phyloP scores from a whole-genome alignment of 2,113 vertebrate species.

The Orcinus orca region DNA sequence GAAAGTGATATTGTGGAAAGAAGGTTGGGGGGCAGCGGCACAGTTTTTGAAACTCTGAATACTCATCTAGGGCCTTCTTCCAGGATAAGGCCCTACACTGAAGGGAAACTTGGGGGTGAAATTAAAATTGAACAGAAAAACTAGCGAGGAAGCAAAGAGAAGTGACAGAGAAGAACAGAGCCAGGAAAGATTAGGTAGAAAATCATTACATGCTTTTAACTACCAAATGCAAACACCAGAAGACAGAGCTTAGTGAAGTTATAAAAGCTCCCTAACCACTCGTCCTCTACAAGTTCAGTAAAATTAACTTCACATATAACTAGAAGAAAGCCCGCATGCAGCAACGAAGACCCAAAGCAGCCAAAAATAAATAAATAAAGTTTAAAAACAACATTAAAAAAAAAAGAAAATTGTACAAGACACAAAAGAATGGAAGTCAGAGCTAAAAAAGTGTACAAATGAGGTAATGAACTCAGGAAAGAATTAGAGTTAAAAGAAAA shows the following conservation, averaged over 20 bases:
- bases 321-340: too few relatives aligned
- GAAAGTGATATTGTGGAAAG: neutral
- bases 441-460: neutral
- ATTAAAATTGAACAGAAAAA: neutral
- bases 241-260: neutral
- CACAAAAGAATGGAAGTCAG: neutral
- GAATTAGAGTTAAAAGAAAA: neutral
- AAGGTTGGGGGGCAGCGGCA: neutral
- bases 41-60: neutral
- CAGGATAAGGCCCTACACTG: neutral
- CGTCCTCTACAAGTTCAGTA: neutral
- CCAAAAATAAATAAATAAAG: too few relatives aligned
- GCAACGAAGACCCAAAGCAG: too few relatives aligned
- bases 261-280: neutral
- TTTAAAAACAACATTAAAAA: neutral
- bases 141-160: neutral
- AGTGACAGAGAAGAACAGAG: neutral
- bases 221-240: neutral
- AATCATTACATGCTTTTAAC: neutral
- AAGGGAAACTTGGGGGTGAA: neutral
- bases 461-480: neutral
- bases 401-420: neutral
- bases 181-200: neutral
- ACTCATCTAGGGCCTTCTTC: neutral
- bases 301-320: neutral